These are phyloP conservation scores for Watsonalla binaria DNA, from an alignment of 2,888 invertebrate genomes.

Conservation along the genomic window DNA sequence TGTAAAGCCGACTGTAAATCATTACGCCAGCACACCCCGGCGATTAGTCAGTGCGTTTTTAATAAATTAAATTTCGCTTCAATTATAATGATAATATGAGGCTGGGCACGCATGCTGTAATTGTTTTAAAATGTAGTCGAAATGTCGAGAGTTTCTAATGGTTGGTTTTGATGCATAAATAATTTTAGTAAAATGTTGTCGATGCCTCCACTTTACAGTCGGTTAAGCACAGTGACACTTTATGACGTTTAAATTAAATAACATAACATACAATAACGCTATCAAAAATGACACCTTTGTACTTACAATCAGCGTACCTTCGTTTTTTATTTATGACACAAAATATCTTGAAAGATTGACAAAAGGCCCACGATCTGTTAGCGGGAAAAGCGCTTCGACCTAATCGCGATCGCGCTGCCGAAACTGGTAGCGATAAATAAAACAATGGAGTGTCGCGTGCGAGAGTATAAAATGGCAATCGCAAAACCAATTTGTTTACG, in stretches of 20 bases:
- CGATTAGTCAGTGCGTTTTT: slow-evolving; percentile 35
- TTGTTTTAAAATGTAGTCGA: slow-evolving; percentile 12
- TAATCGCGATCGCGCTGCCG: slow-evolving; percentile 72
- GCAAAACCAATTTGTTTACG: slow-evolving; percentile 80
- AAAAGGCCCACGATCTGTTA: slow-evolving; percentile 66
- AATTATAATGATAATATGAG: slow-evolving; percentile 25
- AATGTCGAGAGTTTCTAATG: neutral
- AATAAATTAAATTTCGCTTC: slow-evolving; percentile 35
- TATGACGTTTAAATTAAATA: no score
- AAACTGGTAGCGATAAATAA: slow-evolving; percentile 77
- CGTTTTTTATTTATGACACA: slow-evolving; percentile 10
- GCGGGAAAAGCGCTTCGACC: slow-evolving; percentile 60
- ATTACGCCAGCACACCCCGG: slow-evolving; percentile 45
- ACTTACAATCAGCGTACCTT: no score
- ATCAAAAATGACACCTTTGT: no score
- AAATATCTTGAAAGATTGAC: slow-evolving; percentile 57
- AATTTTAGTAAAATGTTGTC: no score
- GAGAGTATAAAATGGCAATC: slow-evolving; percentile 79
- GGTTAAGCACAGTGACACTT: no score
- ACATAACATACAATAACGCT: no score
- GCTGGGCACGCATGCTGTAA: slow-evolving; percentile 24
- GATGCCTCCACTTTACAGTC: no score
- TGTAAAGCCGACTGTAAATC: slow-evolving; percentile 51
- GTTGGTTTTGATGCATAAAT: no score
- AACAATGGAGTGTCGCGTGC: slow-evolving; percentile 75